Base-by-base conservation (phyloP, 1,140 invertebrate genomes). In the Polypedilum pembai region DNA sequence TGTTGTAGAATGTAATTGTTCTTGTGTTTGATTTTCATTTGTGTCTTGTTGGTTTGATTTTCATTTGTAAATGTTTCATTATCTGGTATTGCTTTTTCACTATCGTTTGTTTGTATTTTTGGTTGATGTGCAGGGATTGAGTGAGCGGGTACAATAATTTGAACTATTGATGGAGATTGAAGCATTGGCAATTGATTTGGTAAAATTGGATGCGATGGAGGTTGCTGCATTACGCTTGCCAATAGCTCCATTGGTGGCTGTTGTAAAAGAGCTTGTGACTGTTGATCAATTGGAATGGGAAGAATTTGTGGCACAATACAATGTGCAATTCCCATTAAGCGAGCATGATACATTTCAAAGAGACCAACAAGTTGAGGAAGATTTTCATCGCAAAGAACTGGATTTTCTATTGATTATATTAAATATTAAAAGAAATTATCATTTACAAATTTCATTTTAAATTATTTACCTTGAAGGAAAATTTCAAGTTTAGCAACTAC, bases 401-500 rank as follows among this genome's bases (percentile, higher is more conserved):
- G 90, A 83, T 92, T 92, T 81, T 90, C 91, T 92, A 83, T 0
- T 85, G 85, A 74, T 75, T 76, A 76, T 78, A 78, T 76, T 24
- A 75, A 78, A 76, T 76, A 74, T 77, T 74, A 21, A 45, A 41
- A 33, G 74, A n/a, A 66, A 73, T 7, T 40, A 56, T 72, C 65
- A 10, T 73, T 40, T 21, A 15, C n/a, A 33, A 41, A 20, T 41
- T 40, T 41, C 33, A 41, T 12, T 41, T 33, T 33, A 1, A 33
- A 18, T 76, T n/a, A n/a, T 79, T 83, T 82, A 93, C 91, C 90
- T 88, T 92, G 87, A 74, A 94, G 84, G 81, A 91, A 88, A 78
- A 94, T 89, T 78, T 91, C 89, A 77, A 94, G 82, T 72, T 88
- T 88, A 76, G 89, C 90, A 74, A 87, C 87, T 8, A 92, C 89